These are phyloP conservation scores for Sesamia inferens DNA, from an alignment of 2,888 invertebrate species.

Conservation along the genomic window DNA sequence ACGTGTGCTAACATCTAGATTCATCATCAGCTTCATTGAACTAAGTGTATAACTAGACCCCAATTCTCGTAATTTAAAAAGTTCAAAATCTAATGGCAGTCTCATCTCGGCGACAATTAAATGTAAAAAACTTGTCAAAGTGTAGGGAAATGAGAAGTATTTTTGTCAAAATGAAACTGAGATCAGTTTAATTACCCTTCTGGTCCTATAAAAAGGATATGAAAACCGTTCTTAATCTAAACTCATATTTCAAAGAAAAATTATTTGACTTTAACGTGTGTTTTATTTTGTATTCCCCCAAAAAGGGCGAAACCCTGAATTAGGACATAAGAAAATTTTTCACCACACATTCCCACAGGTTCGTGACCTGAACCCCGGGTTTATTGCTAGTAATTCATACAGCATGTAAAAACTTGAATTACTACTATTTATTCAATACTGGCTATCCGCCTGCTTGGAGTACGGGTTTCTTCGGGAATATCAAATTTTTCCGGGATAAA, in stretches of 20 bases:
- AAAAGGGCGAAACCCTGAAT: neutral
- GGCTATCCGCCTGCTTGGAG: too few relatives aligned
- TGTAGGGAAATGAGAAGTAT: too few relatives aligned
- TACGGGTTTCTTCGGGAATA: too few relatives aligned
- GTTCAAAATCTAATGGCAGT: too few relatives aligned
- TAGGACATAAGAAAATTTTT: neutral
- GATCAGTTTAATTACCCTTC: too few relatives aligned
- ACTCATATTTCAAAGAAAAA: neutral
- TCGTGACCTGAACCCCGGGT: neutral
- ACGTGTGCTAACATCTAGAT: slow-evolving; percentile 49
- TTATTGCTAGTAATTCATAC: neutral
- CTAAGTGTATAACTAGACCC: neutral
- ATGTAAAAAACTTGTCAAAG: too few relatives aligned
- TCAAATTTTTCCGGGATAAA: too few relatives aligned
- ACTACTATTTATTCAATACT: too few relatives aligned
- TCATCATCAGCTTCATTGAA: neutral
- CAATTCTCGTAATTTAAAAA: too few relatives aligned
- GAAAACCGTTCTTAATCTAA: neutral
- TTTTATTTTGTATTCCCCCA: neutral
- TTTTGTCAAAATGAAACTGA: too few relatives aligned
- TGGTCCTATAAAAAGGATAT: neutral
- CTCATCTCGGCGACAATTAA: too few relatives aligned
- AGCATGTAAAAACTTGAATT: neutral
- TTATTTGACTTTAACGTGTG: neutral
- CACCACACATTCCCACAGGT: neutral